Conservation (phyloP, 2,888 invertebrate genomes). For the Kryphioiulus occultus region DNA sequence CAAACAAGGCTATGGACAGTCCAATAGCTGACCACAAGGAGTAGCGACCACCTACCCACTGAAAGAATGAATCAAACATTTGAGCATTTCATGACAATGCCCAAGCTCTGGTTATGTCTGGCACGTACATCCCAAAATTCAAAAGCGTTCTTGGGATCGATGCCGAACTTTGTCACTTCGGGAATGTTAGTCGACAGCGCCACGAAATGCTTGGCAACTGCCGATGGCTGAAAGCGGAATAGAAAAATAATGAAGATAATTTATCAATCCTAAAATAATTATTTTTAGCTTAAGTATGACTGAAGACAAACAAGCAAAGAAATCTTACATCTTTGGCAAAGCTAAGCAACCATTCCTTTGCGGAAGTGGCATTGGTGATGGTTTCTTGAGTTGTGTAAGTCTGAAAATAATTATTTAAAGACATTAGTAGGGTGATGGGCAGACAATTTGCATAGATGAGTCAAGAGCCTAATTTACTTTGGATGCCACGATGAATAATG, state of each 20-base stretch:
- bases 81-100: background rate
- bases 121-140: slow-evolving; percentile 91
- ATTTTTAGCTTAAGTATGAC: background rate
- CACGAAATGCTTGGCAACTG: slow-evolving; percentile 97
- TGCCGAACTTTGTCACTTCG: slow-evolving; percentile 97
- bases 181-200: slow-evolving; percentile 94
- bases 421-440: background rate
- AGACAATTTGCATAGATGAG: too few relatives aligned
- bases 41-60: slow-evolving; percentile 97
- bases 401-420: slow-evolving; percentile 56
- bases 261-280: too few relatives aligned
- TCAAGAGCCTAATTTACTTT: slow-evolving; percentile 67
- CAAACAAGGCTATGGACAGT: slow-evolving; percentile 88
- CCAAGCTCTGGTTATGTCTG: background rate
- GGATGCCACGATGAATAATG: slow-evolving; percentile 97
- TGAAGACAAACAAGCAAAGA: too few relatives aligned
- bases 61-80: slow-evolving; percentile 53
- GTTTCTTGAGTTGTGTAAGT: slow-evolving; percentile 99
- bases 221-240: slow-evolving; percentile 59
- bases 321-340: slow-evolving; percentile 81
- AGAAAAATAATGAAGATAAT: slow-evolving; percentile 37
- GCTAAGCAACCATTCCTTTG: slow-evolving; percentile 93
- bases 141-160: slow-evolving; percentile 97
- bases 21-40: slow-evolving; percentile 99
- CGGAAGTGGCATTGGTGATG: slow-evolving; percentile 97